These are phyloP conservation scores for Pangasius sanitwongsei DNA, from an alignment of 2,797 vertebrate species.

Conservation along the genomic window DNA sequence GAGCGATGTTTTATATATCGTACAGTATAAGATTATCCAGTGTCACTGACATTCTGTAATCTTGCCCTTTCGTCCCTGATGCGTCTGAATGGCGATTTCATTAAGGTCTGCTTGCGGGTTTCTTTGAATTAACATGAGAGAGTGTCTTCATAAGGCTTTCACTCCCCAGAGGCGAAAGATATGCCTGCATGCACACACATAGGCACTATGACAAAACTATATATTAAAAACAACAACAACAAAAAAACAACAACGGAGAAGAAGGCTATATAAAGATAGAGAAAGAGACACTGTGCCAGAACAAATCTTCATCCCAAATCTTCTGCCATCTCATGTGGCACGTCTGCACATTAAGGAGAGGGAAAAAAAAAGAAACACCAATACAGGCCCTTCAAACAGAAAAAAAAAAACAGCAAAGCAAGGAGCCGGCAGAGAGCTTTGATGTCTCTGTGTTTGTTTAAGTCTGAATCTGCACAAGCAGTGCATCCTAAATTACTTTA, in stretches of 20 bases:
- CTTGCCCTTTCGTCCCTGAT: background rate
- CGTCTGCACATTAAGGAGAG: background rate
- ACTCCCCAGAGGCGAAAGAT: conserved; percentile 30
- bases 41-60: conserved; percentile 12
- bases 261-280: background rate
- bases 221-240: background rate
- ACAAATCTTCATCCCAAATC: conserved; percentile 15
- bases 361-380: conserved; percentile 45
- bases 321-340: background rate
- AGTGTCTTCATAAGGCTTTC: conserved; percentile 1
- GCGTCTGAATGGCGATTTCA: background rate
- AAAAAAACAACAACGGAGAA: background rate
- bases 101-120: conserved; percentile 25
- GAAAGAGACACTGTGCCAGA: conserved; percentile 2
- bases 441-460: conserved; percentile 48
- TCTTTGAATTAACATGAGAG: background rate
- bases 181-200: background rate
- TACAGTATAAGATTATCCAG: conserved; percentile 9
- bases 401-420: conserved; percentile 57
- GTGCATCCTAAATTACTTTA: conserved; percentile 48
- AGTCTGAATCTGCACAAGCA: conserved; percentile 30
- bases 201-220: background rate
- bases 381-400: conserved; percentile 54
- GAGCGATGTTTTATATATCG: background rate
- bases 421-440: conserved; percentile 50